Evolutionary conservation across 2,888 invertebrate genomes (phyloP).

Genomic region (Euspilapteryx auroguttella): DNA sequence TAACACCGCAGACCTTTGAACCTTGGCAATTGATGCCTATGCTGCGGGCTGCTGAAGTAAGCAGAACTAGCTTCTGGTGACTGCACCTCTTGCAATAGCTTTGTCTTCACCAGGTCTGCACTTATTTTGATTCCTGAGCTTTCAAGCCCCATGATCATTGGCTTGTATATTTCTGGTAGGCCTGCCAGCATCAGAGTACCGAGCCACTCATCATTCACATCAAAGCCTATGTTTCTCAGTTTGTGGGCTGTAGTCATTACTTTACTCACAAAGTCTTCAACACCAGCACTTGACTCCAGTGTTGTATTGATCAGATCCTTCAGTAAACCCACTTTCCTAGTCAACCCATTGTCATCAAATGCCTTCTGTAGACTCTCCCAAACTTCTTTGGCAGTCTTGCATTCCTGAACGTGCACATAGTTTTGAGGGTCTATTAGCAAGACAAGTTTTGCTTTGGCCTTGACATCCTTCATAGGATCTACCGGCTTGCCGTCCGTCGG

Average conservation of each 20-base stretch:
- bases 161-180: conserved; percentile 7
- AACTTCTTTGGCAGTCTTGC: too few species aligned
- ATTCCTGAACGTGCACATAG: too few species aligned
- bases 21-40: too few species aligned
- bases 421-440: too few species aligned
- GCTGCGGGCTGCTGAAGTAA: conserved; percentile 1
- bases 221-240: conserved; percentile 9
- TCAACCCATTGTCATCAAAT: conserved; percentile 7
- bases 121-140: conserved; percentile 4
- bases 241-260: conserved; percentile 9
- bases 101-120: conserved; percentile 4
- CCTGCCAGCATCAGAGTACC: conserved; percentile 9
- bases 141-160: conserved; percentile 10
- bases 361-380: conserved; percentile 6
- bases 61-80: background rate
- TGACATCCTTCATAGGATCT: too few species aligned
- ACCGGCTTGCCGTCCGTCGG: too few species aligned
- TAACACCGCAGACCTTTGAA: conserved; percentile 10
- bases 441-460: too few species aligned
- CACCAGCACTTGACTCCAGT: conserved; percentile 4
- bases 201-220: conserved; percentile 10
- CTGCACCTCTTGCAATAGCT: conserved; percentile 4
- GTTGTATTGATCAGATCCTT: conserved; percentile 7
- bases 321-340: conserved; percentile 7
- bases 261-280: conserved; percentile 9